Evolutionary conservation across 2,888 invertebrate genomes (phyloP).

Genomic region (Andrena minutula): DNA sequence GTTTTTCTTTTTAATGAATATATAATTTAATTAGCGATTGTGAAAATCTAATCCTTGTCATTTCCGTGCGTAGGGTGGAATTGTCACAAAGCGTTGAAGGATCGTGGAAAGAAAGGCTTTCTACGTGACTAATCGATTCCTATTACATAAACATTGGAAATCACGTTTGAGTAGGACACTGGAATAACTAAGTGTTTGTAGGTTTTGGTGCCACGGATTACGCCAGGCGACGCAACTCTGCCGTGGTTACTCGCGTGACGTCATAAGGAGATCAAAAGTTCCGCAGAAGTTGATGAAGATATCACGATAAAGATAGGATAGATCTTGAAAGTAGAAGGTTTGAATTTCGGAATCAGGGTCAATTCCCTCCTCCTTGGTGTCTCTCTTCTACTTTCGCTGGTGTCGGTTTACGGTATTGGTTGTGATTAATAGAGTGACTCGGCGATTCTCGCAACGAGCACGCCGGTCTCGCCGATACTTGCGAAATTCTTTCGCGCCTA

Average conservation of each 20-base stretch:
- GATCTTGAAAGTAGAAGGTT: constrained; percentile 33
- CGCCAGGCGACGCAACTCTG: constrained; percentile 32
- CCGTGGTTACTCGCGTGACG: constrained; percentile 12
- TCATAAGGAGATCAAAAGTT: constrained; percentile 10
- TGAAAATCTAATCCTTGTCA: not conserved
- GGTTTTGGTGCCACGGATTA: constrained; percentile 49
- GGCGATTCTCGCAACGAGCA: constrained; percentile 52
- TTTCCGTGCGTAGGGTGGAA: not conserved
- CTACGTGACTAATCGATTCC: constrained; percentile 43
- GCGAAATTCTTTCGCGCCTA: constrained; percentile 54
- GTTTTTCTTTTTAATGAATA: not conserved
- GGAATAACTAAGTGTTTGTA: constrained; percentile 42
- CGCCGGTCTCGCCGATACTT: constrained; percentile 37
- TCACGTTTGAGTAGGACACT: constrained; percentile 3
- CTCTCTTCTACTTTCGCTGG: constrained; percentile 51
- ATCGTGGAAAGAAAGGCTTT: constrained; percentile 8
- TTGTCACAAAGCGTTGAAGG: no score
- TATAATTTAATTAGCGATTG: not conserved
- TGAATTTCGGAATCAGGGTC: constrained; percentile 31
- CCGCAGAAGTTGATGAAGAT: not conserved
- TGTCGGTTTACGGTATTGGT: constrained; percentile 12
- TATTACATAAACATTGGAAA: constrained; percentile 38
- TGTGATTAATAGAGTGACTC: constrained; percentile 48
- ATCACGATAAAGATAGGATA: not conserved
- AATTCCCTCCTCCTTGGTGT: not conserved